Base-by-base conservation (phyloP, 1,140 invertebrate species). In the Saccostrea glomerata region DNA sequence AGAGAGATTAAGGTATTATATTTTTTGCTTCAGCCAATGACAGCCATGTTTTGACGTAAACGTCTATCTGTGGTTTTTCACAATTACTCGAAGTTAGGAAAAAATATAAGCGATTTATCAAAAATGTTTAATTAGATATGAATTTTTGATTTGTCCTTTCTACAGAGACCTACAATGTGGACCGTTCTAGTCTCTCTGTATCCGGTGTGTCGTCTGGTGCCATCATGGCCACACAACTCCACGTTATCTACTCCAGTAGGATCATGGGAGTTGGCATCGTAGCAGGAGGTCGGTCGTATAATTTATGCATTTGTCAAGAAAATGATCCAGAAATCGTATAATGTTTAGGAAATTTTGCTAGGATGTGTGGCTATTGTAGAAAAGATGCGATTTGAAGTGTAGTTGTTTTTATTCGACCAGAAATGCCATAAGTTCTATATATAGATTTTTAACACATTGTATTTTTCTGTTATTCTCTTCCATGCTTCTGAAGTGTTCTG, bases 191-290 rank as follows among this genome's bases (percentile, higher is more conserved):
- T 13, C 89, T 95, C 6, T 95, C 95, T 7, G 94, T 95, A 0
- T 95, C 94, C 56, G 95, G 95, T 11, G 93, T 95, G 15, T 95
- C 94, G 11, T 93, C 94, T 47, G 95, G 95, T 54, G 95, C 93
- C 60, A 93, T 92, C 56, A 95, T 95, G 93, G 95, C 95, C 40
- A 92, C 92, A 70, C 95, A 95, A 90, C 90, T 94, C 55, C 95
- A 95, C 90, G 94, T 95, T 9, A 94, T 94, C 2, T 92, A 90
- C 82, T 95, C 95, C 0, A 87, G 86, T 20, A 88, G 90, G 9
- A 90, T 95, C 25, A 93, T 93, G 89, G 95, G 95, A 47, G 93
- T 90, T 17, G 95, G 94, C 47, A 87, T 95, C 6, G 92, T 95
- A 77, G 95, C 95, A 54, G 95, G 95, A 92, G 90, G 95, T 95